Base-by-base conservation (phyloP, 1,140 invertebrate species). In the Sycophila sp. region DNA sequence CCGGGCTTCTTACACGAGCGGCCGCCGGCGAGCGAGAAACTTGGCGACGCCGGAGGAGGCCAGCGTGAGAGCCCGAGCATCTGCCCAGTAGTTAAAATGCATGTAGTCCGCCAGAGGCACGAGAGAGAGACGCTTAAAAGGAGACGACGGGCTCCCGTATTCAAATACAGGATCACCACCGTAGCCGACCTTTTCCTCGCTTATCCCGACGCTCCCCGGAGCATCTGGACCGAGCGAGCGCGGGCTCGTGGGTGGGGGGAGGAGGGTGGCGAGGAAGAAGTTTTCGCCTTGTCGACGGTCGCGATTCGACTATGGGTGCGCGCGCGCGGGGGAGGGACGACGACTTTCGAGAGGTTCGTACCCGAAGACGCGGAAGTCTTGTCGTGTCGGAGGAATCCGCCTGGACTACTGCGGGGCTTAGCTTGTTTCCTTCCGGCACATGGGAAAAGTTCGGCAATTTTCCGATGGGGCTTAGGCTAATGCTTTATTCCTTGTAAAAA, bases 141-240 rank as follows among this genome's bases (percentile, higher is more conserved):
- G 69, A 78, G 75, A 8, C 8, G 8, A n/a, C 11, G 13, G n/a
- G 36, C 19, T 83, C 79, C 79, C 84, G 83, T 86, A 86, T 86
- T 86, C 85, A 86, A 86, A 86, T 85, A 85, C 81, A 85, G 82
- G 83, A 85, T 85, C 82, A 86, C n/a, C n/a, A n/a, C n/a, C n/a
- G 83, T 78, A 80, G 79, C 78, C 80, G 78, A 80, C 80, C 80
- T 82, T 79, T 80, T 76, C 76, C 73, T 73, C 79, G 74, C 81
- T 83, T 82, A 86, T 86, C 82, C 79, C 75, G 80, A 84, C 73
- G 73, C 78, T 80, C 78, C 80, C 75, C 75, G 76, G 73, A 80
- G 78, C 78, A 81, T 77, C 80, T 67, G 62, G 55, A 13, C 26
- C 42, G n/a, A 49, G 1, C 30, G 7, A 30, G 10, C 30, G 34